Percentiles rank a stretch among this genome's conserved stretches.
Evolutionary conservation across 2,113 vertebrate genomes (phyloP).

Genomic region (Candoia aspera): DNA sequence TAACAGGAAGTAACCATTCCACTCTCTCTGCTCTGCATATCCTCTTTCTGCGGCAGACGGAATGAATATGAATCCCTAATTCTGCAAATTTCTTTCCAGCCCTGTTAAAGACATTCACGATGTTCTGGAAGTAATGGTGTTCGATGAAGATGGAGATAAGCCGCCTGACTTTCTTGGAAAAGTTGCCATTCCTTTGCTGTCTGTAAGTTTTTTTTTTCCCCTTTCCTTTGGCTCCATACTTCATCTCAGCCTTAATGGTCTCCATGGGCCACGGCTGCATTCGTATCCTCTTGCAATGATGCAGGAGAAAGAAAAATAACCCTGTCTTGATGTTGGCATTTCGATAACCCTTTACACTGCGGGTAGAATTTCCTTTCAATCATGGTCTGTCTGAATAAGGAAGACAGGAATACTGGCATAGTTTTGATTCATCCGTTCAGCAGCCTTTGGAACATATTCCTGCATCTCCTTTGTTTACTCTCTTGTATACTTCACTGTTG

Average conservation of each 20-base stretch:
- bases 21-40: background rate
- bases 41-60: conserved; percentile 43
- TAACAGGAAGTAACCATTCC: too few species aligned
- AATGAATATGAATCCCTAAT: conserved; percentile 30
- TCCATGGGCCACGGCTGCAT: background rate
- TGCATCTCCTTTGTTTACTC: conserved; percentile 20
- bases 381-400: conserved; percentile 18
- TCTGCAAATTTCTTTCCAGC: conserved; percentile 72
- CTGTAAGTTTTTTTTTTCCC: conserved; percentile 77
- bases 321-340: conserved; percentile 45
- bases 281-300: background rate
- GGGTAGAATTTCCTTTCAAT: conserved; percentile 25
- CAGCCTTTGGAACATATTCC: conserved; percentile 51
- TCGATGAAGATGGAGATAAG: conserved; percentile 95
- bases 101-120: conserved; percentile 95
- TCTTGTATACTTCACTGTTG: conserved; percentile 8
- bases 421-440: conserved; percentile 37
- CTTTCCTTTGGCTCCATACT: background rate
- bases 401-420: conserved; percentile 35
- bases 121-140: conserved; percentile 87
- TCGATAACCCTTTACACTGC: conserved; percentile 27
- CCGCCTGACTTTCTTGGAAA: conserved; percentile 90
- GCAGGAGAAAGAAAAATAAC: conserved; percentile 39
- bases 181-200: conserved; percentile 90
- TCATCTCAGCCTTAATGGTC: conserved; percentile 33